Evolutionary conservation across 2,888 invertebrate genomes (phyloP), one percentile per base, ranked within the genome.

Genomic region (Sturmia bella): DNA sequence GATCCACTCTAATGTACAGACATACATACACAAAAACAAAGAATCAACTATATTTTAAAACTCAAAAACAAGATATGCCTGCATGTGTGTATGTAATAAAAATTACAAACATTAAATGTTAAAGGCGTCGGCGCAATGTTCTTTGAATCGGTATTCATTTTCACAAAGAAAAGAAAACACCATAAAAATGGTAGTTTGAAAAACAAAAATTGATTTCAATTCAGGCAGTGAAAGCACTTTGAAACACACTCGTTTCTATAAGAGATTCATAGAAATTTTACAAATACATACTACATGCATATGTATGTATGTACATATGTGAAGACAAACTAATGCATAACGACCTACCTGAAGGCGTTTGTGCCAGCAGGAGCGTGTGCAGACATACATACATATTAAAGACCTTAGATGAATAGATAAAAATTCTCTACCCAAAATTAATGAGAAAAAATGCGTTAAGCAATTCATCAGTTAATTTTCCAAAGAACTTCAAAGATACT

Each of bases 331-430:
- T 63, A 11, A 32, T 7, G 66, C 63, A 39, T 41, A 66, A 56
- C 74, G 75, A 80, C 64, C 77, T 81, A 81, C 81, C 77, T 81
- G 81, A 69, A 77, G 39, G 24, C 52, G 24, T 61, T 17, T 56
- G 7, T 32, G 32, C 32, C 32, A 32, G 32, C 32, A 7, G 32
- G 32, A 32, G 9, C 32, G 48, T 17, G 45, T 64, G 52, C n/a
- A 41, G 9, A 32, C 9, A 32, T 59, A 43, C 6, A 15, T n/a
- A 39, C 24, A 64, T 17, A 48, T 7, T 45, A 68, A 43, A 64
- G 57, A 70, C 57, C 74, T 59, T 57, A 64, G 63, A 41, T 21
- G 74, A 66, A 73, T 66, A 52, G 24, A 66, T 39, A 79, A 63
- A 50, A 19, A 45, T 11, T n/a, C 19, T 19, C 4, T 15, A 43